A percentile compares a stretch with the other conserved stretches of the same genome.
phyloP scores from a whole-genome alignment of 2,797 vertebrate species.

The Leucoraja ocellata region DNA sequence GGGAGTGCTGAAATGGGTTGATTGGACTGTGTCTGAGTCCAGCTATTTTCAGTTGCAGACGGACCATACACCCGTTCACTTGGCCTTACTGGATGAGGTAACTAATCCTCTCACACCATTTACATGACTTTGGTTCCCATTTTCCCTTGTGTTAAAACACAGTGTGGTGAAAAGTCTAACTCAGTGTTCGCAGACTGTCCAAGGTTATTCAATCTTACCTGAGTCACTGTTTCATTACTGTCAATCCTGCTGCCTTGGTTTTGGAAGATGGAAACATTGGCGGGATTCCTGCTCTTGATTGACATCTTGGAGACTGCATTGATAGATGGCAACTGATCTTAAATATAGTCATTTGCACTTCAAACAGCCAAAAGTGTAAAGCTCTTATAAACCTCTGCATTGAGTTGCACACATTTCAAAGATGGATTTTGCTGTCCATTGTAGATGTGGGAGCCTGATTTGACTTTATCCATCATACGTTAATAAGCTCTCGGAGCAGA shows the following conservation, averaged over 20 bases:
- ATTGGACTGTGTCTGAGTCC: slow-evolving; percentile 95
- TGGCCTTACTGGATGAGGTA: slow-evolving; percentile 91
- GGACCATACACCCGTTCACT: slow-evolving; percentile 90
- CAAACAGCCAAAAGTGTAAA: neutral
- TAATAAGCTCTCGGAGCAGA: neutral
- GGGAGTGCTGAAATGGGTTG: slow-evolving; percentile 96
- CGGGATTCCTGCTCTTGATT: neutral
- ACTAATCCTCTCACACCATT: neutral
- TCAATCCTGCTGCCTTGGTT: neutral
- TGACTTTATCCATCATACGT: neutral
- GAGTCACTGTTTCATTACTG: neutral
- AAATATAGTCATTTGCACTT: neutral
- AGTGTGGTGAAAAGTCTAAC: neutral
- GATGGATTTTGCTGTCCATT: neutral
- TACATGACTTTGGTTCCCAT: neutral
- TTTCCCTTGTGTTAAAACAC: neutral
- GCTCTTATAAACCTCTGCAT: neutral
- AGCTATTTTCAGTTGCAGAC: slow-evolving; percentile 97
- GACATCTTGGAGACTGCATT: neutral
- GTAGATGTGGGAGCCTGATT: neutral
- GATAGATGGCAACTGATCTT: neutral
- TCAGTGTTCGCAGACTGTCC: neutral
- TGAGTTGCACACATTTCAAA: neutral
- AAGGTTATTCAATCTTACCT: neutral
- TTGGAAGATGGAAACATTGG: neutral